These are phyloP conservation scores for Sarotherodon lohbergeri DNA, from an alignment of 2,113 vertebrate species.

Conservation along the genomic window DNA sequence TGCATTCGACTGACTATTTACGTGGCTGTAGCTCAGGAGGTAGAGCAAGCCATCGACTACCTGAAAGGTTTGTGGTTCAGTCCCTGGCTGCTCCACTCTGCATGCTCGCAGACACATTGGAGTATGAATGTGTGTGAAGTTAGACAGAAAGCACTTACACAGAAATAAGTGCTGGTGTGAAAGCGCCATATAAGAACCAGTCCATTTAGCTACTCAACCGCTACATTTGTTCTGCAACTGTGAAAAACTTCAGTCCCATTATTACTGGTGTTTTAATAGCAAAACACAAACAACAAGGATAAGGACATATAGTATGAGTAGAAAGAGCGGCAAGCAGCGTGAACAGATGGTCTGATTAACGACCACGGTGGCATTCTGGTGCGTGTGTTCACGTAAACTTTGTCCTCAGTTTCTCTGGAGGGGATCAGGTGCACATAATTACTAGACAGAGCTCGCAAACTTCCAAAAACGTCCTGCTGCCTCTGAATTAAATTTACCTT, in stretches of 20 bases:
- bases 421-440: not conserved
- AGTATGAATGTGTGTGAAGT: not conserved
- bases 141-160: not conserved
- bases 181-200: not conserved
- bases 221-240: not conserved
- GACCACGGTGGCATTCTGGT: not conserved
- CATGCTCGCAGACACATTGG: not conserved
- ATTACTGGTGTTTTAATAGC: not conserved
- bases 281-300: not conserved
- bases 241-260: not conserved
- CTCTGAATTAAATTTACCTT: conserved; percentile 72
- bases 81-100: not conserved
- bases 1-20: not conserved
- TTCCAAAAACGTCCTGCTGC: not conserved
- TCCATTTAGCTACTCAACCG: not conserved
- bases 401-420: not conserved
- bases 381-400: not conserved
- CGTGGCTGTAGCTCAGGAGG: not conserved
- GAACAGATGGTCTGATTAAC: not conserved
- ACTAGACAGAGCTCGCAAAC: not conserved
- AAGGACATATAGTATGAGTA: not conserved
- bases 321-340: not conserved
- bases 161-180: not conserved
- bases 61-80: not conserved
- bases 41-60: not conserved